These are phyloP conservation scores for Garrulus glandarius DNA, from an alignment of 2,797 vertebrate genomes.

Conservation along the genomic window DNA sequence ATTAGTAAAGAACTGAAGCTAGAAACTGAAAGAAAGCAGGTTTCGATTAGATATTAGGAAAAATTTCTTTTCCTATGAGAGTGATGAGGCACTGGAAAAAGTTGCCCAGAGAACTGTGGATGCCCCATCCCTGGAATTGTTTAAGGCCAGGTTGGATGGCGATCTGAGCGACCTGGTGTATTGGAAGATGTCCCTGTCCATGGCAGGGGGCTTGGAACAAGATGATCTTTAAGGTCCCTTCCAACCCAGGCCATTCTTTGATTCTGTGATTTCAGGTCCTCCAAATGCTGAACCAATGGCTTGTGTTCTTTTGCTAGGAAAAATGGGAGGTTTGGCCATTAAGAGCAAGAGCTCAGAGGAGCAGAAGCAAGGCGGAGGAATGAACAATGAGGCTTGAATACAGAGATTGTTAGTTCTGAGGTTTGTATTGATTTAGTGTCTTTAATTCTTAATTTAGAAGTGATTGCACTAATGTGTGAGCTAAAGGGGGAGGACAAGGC, in stretches of 20 bases:
- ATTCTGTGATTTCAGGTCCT: not conserved
- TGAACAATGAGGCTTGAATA: not conserved
- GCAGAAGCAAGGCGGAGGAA: not conserved
- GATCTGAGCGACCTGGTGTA: not conserved
- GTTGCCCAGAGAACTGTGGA: not conserved
- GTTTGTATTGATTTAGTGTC: not conserved
- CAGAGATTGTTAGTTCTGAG: not conserved
- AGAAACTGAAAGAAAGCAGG: not conserved
- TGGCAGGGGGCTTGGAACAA: not conserved
- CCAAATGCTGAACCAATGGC: not conserved
- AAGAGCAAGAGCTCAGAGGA: not conserved
- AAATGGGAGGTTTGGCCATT: not conserved
- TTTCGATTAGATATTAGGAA: not conserved
- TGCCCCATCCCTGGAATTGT: not conserved
- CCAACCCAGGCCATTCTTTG: not conserved
- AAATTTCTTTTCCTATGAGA: not conserved
- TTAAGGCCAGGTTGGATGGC: not conserved
- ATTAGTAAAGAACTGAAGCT: not conserved
- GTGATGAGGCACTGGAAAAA: not conserved
- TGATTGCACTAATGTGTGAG: not conserved
- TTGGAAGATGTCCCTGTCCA: not conserved
- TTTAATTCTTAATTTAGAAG: constrained; percentile 28
- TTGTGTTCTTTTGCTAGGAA: not conserved
- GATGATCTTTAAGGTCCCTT: not conserved
- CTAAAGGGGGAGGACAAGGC: not conserved